Evolutionary conservation across 2,797 vertebrate genomes (phyloP).

Genomic region (Babyrousa celebensis): DNA sequence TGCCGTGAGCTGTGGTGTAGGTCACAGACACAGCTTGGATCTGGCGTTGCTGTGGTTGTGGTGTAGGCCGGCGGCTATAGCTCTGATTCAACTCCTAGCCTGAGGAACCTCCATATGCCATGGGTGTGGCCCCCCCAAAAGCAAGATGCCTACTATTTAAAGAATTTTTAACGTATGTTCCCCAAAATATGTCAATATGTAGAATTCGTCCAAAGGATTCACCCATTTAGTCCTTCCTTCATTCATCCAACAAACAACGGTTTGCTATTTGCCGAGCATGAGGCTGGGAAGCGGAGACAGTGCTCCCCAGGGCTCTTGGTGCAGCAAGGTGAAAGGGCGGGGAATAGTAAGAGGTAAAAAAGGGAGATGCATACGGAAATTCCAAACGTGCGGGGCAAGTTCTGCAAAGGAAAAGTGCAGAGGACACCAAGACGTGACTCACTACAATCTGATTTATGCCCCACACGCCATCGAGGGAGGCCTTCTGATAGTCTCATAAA

Average conservation of each 20-base stretch:
- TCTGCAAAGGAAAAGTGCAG: not conserved
- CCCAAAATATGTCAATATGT: not conserved
- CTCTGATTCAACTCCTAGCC: too few species aligned
- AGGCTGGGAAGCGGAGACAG: not conserved
- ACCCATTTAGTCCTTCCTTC: not conserved
- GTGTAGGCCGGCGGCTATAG: too few species aligned
- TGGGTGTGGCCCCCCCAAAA: too few species aligned
- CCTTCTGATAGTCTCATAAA: not conserved
- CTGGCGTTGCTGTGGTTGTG: too few species aligned
- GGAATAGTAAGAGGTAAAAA: not conserved
- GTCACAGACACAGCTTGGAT: too few species aligned
- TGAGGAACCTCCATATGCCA: too few species aligned
- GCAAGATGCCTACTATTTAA: not conserved
- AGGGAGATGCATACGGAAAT: not conserved
- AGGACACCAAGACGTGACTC: not conserved
- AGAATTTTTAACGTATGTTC: not conserved
- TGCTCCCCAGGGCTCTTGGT: not conserved
- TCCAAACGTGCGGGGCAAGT: not conserved
- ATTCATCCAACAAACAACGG: conserved; percentile 10
- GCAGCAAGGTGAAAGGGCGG: not conserved
- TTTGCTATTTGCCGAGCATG: not conserved
- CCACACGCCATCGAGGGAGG: not conserved
- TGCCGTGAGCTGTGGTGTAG: too few species aligned
- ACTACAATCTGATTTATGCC: not conserved
- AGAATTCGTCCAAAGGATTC: not conserved